These are phyloP conservation scores for Punctoribates punctum DNA, from an alignment of 2,888 invertebrate genomes.

Conservation along the genomic window DNA sequence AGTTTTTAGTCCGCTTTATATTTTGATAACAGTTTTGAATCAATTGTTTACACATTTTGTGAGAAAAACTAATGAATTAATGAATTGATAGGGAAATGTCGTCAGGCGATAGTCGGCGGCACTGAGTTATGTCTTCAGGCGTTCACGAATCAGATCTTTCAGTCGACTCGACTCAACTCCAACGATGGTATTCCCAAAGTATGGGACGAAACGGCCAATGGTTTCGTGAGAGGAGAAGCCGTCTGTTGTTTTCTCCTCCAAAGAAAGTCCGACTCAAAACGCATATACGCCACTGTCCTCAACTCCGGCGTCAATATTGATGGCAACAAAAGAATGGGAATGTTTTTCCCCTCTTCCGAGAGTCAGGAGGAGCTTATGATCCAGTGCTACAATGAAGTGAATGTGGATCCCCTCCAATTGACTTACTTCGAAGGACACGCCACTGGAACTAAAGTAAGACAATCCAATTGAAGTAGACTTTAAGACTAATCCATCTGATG, in stretches of 20 bases:
- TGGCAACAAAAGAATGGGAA: conserved; percentile 74
- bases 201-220: conserved; percentile 84
- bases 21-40: neutral
- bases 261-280: conserved; percentile 66
- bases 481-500: neutral
- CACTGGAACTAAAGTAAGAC: conserved; percentile 69
- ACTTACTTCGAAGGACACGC: conserved; percentile 95
- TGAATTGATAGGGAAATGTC: conserved; percentile 62
- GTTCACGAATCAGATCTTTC: conserved; percentile 71
- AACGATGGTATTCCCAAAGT: conserved; percentile 86
- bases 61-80: neutral
- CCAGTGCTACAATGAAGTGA: conserved; percentile 78
- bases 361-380: conserved; percentile 63
- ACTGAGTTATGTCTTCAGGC: conserved; percentile 57
- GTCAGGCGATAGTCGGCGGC: conserved; percentile 73
- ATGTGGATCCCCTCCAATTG: conserved; percentile 75
- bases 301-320: conserved; percentile 89
- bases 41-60: neutral
- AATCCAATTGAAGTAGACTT: conserved; percentile 62
- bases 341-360: conserved; percentile 60
- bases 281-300: conserved; percentile 79
- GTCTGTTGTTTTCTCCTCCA: conserved; percentile 69
- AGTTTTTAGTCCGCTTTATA: too few species aligned
- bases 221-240: conserved; percentile 82
- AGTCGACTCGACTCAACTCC: conserved; percentile 84